Conservation (phyloP, 1,140 invertebrate species). For the Meloidogyne floridensis region DNA sequence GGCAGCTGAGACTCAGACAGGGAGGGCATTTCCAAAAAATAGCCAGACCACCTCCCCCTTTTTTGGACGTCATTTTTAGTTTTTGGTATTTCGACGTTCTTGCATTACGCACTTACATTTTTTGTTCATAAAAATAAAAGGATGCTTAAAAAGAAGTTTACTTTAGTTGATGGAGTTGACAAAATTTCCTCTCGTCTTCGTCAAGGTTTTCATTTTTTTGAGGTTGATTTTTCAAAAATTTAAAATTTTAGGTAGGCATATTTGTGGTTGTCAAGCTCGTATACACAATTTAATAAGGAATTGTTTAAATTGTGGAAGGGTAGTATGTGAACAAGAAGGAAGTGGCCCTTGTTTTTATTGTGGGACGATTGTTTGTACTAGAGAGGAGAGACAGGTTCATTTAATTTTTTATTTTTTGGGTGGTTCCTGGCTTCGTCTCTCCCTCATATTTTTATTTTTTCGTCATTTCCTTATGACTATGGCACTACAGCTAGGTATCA, state of each 20-base stretch:
- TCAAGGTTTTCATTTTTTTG: not conserved
- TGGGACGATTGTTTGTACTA: constrained; percentile 74
- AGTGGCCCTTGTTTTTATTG: constrained; percentile 93
- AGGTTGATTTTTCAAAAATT: constrained; percentile 38
- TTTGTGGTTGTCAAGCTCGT: constrained; percentile 87
- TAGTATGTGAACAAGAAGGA: constrained; percentile 90
- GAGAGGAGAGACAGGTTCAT: constrained; percentile 55
- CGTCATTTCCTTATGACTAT: no score
- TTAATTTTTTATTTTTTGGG: not conserved
- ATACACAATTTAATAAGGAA: constrained; percentile 89
- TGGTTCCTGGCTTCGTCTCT: no score
- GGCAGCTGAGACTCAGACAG: no score
- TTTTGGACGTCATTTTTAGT: no score
- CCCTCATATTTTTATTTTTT: no score
- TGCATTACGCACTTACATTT: no score
- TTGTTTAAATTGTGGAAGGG: constrained; percentile 82
- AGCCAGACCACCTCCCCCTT: no score
- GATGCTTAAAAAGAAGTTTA: not conserved
- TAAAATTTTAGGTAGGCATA: constrained; percentile 74
- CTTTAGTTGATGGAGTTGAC: not conserved
- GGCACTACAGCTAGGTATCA: no score
- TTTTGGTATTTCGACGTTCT: no score
- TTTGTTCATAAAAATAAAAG: not conserved
- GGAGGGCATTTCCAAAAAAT: no score
- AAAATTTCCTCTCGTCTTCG: not conserved